Percentiles rank a stretch among this genome's conserved stretches.
Evolutionary conservation across 2,888 invertebrate species (phyloP).

Genomic region (Tenthredo notha): DNA sequence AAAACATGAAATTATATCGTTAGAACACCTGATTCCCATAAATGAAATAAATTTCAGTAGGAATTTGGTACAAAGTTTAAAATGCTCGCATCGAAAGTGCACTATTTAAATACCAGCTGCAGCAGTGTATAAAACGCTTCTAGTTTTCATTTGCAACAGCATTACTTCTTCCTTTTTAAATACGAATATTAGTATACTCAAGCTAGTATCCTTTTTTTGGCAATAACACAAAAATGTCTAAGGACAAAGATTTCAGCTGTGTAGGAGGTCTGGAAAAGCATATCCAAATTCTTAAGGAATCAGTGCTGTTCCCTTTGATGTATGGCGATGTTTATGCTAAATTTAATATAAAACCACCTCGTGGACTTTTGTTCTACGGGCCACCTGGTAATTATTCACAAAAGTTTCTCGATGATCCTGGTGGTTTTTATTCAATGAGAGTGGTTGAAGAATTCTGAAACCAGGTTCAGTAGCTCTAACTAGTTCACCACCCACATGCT

Average conservation of each 20-base stretch:
- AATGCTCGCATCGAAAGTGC: slow-evolving; percentile 8
- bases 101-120: slow-evolving; percentile 5
- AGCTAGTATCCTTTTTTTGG: neutral
- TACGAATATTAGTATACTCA: slow-evolving; percentile 4
- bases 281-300: slow-evolving; percentile 91
- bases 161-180: neutral
- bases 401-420: neutral
- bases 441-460: neutral
- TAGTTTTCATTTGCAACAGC: slow-evolving; percentile 3
- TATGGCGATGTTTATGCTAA: slow-evolving; percentile 93
- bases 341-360: slow-evolving; percentile 91
- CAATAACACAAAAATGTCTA: slow-evolving; percentile 63
- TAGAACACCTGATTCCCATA: slow-evolving; percentile 59
- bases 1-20: slow-evolving; percentile 70
- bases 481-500: neutral
- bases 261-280: slow-evolving; percentile 92
- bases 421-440: neutral
- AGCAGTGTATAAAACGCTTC: slow-evolving; percentile 10
- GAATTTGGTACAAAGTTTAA: slow-evolving; percentile 48
- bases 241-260: slow-evolving; percentile 72
- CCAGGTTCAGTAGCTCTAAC: neutral
- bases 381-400: slow-evolving; percentile 85
- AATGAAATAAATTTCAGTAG: slow-evolving; percentile 68
- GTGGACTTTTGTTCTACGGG: slow-evolving; percentile 94
- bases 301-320: slow-evolving; percentile 93